phyloP scores from a whole-genome alignment of 2,888 invertebrate genomes.

The Sinopyrophorus schimmeli region DNA sequence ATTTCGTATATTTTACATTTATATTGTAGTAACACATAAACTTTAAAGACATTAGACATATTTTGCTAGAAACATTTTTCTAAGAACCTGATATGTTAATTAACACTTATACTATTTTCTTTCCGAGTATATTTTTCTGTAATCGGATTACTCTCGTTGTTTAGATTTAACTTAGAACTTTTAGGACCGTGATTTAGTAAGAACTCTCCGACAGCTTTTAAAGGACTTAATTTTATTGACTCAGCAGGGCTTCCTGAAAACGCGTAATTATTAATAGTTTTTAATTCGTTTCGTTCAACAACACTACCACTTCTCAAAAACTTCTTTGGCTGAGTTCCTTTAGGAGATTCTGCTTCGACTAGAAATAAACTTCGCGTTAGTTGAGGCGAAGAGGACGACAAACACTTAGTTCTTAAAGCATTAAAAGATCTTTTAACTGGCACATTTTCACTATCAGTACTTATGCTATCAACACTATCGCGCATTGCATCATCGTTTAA shows the following conservation, averaged over 20 bases:
- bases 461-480: conserved; percentile 22
- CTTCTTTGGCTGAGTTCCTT: conserved; percentile 5
- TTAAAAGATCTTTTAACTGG: conserved; percentile 19
- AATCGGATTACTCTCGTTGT: conserved; percentile 23
- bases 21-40: no score
- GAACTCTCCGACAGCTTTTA: conserved; percentile 55
- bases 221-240: conserved; percentile 51
- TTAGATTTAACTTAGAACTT: conserved; percentile 45
- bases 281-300: conserved; percentile 9
- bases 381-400: conserved; percentile 50
- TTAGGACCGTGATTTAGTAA: conserved; percentile 46
- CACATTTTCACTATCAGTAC: conserved; percentile 6
- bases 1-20: no score
- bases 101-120: conserved; percentile 27
- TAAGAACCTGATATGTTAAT: no score
- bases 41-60: no score
- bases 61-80: no score
- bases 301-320: conserved; percentile 19
- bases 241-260: conserved; percentile 45
- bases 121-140: conserved; percentile 42
- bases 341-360: conserved; percentile 41
- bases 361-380: conserved; percentile 45
- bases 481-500: conserved; percentile 29
- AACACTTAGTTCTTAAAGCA: conserved; percentile 26
- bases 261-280: conserved; percentile 4